phyloP scores from a whole-genome alignment of 2,113 vertebrate genomes.

The Zosterops lateralis region DNA sequence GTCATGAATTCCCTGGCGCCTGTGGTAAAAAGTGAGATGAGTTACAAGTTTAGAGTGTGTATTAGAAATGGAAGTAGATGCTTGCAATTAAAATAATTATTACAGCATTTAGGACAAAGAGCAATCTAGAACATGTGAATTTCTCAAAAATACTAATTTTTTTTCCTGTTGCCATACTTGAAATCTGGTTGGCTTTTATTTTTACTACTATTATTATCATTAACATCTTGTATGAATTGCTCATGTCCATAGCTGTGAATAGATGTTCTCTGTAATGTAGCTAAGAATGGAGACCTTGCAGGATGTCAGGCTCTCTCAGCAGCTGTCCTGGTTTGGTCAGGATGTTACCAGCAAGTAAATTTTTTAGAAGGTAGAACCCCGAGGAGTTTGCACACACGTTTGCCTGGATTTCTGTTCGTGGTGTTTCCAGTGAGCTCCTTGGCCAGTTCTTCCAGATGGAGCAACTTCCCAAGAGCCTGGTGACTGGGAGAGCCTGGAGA shows the following conservation, averaged over 20 bases:
- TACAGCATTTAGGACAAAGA: background rate
- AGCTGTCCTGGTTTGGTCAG: background rate
- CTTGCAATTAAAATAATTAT: background rate
- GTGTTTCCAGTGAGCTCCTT: background rate
- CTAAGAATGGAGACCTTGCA: background rate
- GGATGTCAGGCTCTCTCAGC: background rate
- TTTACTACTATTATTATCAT: background rate
- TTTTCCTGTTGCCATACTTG: background rate
- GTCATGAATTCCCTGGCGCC: background rate
- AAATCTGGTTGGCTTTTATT: background rate
- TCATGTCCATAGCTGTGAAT: background rate
- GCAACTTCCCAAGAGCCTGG: background rate
- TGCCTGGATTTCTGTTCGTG: background rate
- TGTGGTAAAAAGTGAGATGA: background rate
- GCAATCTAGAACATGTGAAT: background rate
- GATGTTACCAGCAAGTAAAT: background rate
- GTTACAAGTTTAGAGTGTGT: background rate
- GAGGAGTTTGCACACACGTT: background rate
- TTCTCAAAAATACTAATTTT: rapidly evolving
- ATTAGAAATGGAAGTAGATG: background rate
- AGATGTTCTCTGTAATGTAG: background rate
- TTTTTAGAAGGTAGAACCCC: background rate
- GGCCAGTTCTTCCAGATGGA: background rate
- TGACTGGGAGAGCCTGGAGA: background rate
- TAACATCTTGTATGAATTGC: background rate